Percentiles rank a stretch among this genome's conserved stretches.
These are phyloP conservation scores for Phenacoccus solenopsis DNA, from an alignment of 1,140 invertebrate genomes.

Conservation along the genomic window DNA sequence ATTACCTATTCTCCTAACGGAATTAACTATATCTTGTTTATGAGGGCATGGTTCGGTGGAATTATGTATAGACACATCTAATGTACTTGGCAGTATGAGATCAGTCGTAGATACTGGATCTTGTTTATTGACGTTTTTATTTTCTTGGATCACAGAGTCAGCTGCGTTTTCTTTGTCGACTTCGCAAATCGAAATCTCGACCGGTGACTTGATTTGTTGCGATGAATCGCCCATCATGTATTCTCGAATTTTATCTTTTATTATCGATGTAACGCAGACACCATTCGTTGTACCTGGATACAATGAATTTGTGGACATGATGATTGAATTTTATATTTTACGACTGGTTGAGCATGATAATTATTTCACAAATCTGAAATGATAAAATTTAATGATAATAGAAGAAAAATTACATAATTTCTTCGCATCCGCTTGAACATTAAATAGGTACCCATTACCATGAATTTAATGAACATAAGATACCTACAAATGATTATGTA, in stretches of 20 bases:
- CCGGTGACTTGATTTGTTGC: background rate
- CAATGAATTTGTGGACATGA: background rate
- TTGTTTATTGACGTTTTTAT: background rate
- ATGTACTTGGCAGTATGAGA: background rate
- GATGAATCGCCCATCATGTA: slow-evolving; percentile 23
- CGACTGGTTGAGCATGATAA: too few species aligned
- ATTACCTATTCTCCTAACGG: slow-evolving; percentile 21
- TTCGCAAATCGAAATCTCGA: background rate
- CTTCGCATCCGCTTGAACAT: too few species aligned
- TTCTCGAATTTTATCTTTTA: slow-evolving; percentile 25
- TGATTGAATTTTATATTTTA: background rate
- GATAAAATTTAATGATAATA: too few species aligned
- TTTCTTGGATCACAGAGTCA: background rate
- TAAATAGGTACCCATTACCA: too few species aligned
- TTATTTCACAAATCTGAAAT: too few species aligned
- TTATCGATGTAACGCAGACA: slow-evolving; percentile 24
- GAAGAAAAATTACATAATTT: too few species aligned
- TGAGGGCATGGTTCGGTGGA: background rate
- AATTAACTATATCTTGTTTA: background rate
- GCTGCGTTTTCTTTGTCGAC: background rate
- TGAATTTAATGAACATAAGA: too few species aligned
- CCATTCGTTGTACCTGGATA: slow-evolving; percentile 4
- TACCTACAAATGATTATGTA: too few species aligned
- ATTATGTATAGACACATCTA: background rate
- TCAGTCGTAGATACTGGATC: slow-evolving; percentile 1